A percentile compares a stretch with the other conserved stretches of the same genome.
These are phyloP conservation scores for Dryobates pubescens DNA, from an alignment of 2,797 vertebrate genomes.

Conservation along the genomic window DNA sequence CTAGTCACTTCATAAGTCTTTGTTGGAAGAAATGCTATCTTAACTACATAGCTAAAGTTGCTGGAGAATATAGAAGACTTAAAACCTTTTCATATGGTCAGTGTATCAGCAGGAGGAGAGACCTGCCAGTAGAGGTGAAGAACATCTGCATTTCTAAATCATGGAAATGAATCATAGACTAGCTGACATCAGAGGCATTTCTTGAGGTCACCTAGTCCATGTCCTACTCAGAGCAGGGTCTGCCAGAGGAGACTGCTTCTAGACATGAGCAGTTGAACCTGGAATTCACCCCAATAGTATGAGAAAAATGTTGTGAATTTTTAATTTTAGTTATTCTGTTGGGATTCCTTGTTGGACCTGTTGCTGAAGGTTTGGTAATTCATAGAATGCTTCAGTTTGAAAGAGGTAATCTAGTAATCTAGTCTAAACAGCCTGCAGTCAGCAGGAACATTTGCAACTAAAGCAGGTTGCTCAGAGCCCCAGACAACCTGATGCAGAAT, in stretches of 20 bases:
- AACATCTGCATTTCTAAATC: neutral
- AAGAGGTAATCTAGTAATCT: too few species aligned
- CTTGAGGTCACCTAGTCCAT: neutral
- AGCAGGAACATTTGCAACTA: too few species aligned
- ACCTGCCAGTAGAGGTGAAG: neutral
- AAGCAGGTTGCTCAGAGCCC: too few species aligned
- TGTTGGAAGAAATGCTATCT: neutral
- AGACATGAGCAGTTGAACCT: neutral
- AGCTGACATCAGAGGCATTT: neutral
- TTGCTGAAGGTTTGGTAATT: neutral
- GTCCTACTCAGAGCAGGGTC: neutral
- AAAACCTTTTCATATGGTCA: neutral
- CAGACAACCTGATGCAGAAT: too few species aligned
- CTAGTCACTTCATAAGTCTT: neutral
- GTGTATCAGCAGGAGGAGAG: neutral
- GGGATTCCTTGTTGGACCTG: neutral
- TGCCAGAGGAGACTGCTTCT: neutral
- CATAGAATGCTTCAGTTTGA: neutral
- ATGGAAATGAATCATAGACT: neutral
- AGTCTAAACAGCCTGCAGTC: too few species aligned
- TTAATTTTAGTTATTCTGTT: neutral
- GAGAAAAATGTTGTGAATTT: neutral
- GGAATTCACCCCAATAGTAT: neutral
- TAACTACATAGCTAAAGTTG: neutral
- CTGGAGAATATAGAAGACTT: neutral